A percentile compares a stretch with the other conserved stretches of the same genome.
Conservation (phyloP, 1,140 invertebrate genomes). For the Bombyx mori region ASM3026992v2 NC_085110.1:6947001-6947500, state of each 20-base stretch:
- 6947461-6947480: too few relatives aligned
- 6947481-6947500: too few relatives aligned
- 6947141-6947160: constrained; percentile 67
- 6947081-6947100: constrained; percentile 59
- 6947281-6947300: neutral
- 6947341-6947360: too few relatives aligned
- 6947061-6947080: constrained; percentile 44
- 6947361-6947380: too few relatives aligned
- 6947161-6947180: constrained; percentile 58
- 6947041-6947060: constrained; percentile 7
- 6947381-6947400: too few relatives aligned
- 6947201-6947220: constrained; percentile 64
- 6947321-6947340: too few relatives aligned
- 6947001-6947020: neutral
- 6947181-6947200: constrained; percentile 53
- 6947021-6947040: neutral
- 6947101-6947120: constrained; percentile 62
- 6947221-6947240: constrained; percentile 32
- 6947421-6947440: too few relatives aligned
- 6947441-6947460: too few relatives aligned
- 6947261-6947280: constrained; percentile 13
- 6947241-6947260: constrained; percentile 51
- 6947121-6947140: constrained; percentile 51
- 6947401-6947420: too few relatives aligned
- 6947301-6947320: too few relatives aligned